Percentiles rank a stretch among this genome's conserved stretches.
These are phyloP conservation scores for Drosophila nr. medialis DNA, from an alignment of 2,888 invertebrate genomes.

Conservation along the genomic window DNA sequence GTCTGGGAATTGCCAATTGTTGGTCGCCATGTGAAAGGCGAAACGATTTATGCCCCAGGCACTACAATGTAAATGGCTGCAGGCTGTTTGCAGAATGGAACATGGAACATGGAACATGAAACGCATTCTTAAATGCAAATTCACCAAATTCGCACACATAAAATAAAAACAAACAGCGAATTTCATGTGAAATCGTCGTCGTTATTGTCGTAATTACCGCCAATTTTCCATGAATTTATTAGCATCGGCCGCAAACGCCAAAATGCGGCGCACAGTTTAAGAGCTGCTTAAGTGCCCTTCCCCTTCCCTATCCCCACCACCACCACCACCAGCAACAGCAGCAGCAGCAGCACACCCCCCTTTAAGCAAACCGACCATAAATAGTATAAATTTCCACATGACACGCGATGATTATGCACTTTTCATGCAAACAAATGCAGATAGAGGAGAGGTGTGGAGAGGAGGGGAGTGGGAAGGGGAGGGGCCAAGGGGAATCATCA, in stretches of 20 bases:
- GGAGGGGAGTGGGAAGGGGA: background rate
- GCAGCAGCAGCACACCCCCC: conserved; percentile 9
- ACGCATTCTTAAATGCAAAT: conserved; percentile 67
- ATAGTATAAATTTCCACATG: conserved; percentile 80
- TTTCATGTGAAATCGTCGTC: conserved; percentile 72
- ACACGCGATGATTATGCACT: conserved; percentile 81
- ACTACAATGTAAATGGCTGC: conserved; percentile 35
- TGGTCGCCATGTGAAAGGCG: conserved; percentile 48
- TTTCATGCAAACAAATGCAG: conserved; percentile 68
- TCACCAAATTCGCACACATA: conserved; percentile 20
- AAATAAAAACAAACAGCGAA: conserved; percentile 33
- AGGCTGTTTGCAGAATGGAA: background rate
- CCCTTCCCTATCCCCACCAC: background rate
- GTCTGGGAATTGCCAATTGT: conserved; percentile 66
- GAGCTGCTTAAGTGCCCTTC: conserved; percentile 60
- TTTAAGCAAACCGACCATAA: conserved; percentile 74
- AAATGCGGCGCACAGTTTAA: conserved; percentile 55
- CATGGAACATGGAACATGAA: background rate
- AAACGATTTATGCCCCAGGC: conserved; percentile 54
- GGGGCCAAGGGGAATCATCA: conserved; percentile 18
- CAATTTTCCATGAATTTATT: conserved; percentile 81
- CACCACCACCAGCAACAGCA: too few species aligned
- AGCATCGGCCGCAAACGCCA: conserved; percentile 37
- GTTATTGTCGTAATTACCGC: conserved; percentile 67
- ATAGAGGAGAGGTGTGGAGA: background rate